Evolutionary conservation across 1,140 invertebrate species (phyloP).

Genomic region (Paraescarpia echinospica): DNA sequence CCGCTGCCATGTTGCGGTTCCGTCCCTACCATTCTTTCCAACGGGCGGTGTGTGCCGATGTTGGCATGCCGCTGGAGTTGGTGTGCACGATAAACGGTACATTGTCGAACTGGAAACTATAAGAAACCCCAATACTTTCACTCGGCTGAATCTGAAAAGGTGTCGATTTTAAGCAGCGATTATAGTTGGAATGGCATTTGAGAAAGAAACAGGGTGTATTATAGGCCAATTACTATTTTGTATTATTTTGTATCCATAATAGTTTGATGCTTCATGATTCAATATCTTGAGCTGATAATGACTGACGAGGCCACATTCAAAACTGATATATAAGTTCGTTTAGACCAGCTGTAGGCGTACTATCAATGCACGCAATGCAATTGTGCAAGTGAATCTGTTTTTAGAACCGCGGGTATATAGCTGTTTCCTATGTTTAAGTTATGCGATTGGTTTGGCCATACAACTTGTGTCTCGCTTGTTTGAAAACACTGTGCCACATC

Average conservation of each 20-base stretch:
- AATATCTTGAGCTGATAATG: background rate
- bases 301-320: background rate
- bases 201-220: background rate
- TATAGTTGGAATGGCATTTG: background rate
- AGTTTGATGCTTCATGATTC: background rate
- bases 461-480: background rate
- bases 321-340: background rate
- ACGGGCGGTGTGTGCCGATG: background rate
- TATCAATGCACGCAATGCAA: background rate
- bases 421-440: background rate
- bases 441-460: background rate
- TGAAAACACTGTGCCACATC: background rate
- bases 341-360: background rate
- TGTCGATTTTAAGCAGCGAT: background rate
- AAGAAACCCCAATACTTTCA: background rate
- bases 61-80: background rate
- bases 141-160: background rate
- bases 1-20: no score
- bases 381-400: background rate
- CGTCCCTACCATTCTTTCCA: background rate
- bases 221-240: background rate
- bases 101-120: background rate
- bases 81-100: background rate
- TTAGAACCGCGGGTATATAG: background rate
- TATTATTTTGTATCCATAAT: background rate